A percentile compares a stretch with the other conserved stretches of the same genome.
Conservation (phyloP, 2,113 vertebrate species). For the Promerops cafer region DNA sequence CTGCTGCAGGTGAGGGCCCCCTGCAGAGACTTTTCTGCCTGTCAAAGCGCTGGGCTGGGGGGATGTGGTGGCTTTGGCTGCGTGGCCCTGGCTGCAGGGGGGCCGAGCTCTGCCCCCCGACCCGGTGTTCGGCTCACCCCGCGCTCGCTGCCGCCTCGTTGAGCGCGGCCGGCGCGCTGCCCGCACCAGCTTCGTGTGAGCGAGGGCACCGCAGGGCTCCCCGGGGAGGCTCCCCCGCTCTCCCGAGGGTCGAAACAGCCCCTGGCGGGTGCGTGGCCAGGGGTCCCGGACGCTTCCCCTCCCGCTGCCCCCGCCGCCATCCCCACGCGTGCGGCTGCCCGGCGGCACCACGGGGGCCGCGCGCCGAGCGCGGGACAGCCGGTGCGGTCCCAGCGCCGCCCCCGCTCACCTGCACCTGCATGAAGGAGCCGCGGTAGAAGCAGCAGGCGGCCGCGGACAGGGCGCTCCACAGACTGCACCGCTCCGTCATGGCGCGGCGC, state of each 20-base stretch:
- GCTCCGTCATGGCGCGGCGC: slow-evolving; percentile 83
- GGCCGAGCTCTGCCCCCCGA: neutral
- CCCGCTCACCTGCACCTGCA: slow-evolving; percentile 96
- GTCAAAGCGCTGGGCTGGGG: neutral
- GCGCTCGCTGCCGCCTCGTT: neutral
- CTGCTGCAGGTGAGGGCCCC: neutral
- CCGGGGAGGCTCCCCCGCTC: neutral
- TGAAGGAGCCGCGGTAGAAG: slow-evolving; percentile 97
- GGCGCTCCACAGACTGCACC: slow-evolving; percentile 97
- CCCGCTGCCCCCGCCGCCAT: neutral
- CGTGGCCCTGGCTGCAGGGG: neutral
- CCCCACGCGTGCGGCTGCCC: neutral
- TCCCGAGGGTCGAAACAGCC: neutral
- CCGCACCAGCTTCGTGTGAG: neutral
- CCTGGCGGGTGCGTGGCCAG: neutral
- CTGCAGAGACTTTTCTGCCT: neutral
- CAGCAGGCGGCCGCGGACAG: slow-evolving; percentile 96
- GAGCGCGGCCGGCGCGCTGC: neutral
- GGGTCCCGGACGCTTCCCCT: neutral
- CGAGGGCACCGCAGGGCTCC: neutral
- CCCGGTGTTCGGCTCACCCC: neutral
- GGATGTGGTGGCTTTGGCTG: neutral
- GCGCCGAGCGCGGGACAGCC: neutral
- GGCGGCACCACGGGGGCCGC: neutral
- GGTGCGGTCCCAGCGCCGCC: neutral